Percentiles rank a stretch among this genome's conserved stretches.
Evolutionary conservation across 2,888 invertebrate species (phyloP).

Genomic region (Eupithecia dodoneata): DNA sequence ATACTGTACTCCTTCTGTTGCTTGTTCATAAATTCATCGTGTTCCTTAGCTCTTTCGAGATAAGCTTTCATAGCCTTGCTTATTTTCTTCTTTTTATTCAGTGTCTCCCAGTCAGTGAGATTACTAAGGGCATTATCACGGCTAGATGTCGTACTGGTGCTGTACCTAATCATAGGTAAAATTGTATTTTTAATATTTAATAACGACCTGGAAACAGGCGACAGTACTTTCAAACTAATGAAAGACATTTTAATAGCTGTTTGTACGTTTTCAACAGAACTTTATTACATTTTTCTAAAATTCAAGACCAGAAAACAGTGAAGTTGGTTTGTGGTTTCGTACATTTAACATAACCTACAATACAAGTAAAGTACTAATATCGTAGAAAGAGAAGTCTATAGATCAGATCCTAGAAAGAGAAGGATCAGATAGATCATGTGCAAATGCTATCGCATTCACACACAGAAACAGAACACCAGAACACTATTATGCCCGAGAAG

Average conservation of each 20-base stretch:
- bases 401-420: too few relatives aligned
- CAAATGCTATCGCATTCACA: too few relatives aligned
- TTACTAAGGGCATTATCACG: slow-evolving; percentile 57
- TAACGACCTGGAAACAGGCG: slow-evolving; percentile 55
- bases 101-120: slow-evolving; percentile 74
- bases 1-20: slow-evolving; percentile 93
- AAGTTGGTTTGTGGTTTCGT: too few relatives aligned
- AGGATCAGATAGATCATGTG: too few relatives aligned
- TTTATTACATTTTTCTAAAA: neutral
- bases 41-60: slow-evolving; percentile 90
- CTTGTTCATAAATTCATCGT: slow-evolving; percentile 92
- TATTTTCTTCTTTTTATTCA: slow-evolving; percentile 84
- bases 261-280: too few relatives aligned
- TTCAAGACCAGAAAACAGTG: neutral
- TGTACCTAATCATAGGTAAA: slow-evolving; percentile 55
- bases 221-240: slow-evolving; percentile 56
- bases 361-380: too few relatives aligned
- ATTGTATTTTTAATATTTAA: slow-evolving; percentile 49
- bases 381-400: too few relatives aligned
- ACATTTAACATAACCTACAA: too few relatives aligned
- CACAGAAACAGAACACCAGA: too few relatives aligned
- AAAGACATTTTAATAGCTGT: slow-evolving; percentile 58
- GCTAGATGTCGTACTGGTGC: slow-evolving; percentile 50
- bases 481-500: too few relatives aligned
- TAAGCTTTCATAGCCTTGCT: slow-evolving; percentile 96